A percentile compares a stretch with the other conserved stretches of the same genome.
Conservation (phyloP, 2,888 invertebrate genomes). For the Synergus japonicus region DNA sequence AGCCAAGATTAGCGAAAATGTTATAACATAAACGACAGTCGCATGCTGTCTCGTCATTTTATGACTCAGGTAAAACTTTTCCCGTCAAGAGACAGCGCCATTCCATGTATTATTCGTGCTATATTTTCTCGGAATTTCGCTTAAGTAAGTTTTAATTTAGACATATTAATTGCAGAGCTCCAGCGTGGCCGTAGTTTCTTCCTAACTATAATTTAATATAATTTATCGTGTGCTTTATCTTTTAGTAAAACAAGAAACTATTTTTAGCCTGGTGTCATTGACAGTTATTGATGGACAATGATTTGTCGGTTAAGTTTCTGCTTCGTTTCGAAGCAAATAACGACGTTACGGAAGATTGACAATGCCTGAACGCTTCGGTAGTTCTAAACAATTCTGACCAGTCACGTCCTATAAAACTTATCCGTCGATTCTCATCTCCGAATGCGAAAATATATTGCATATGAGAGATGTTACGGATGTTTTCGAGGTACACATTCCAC, state of each 20-base stretch:
- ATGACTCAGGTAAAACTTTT: constrained; percentile 3
- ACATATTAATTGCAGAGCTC: neutral
- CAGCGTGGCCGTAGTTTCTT: too few species aligned
- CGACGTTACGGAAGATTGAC: constrained; percentile 29
- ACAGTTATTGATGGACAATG: constrained; percentile 16
- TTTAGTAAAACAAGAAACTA: too few species aligned
- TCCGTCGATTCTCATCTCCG: constrained; percentile 30
- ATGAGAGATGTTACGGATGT: constrained; percentile 46
- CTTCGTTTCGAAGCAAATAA: constrained; percentile 2
- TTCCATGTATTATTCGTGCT: neutral
- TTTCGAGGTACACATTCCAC: constrained; percentile 26
- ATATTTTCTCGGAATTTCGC: neutral
- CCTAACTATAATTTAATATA: too few species aligned
- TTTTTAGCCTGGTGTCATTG: neutral
- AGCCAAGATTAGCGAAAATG: constrained; percentile 30
- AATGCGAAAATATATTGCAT: constrained; percentile 58
- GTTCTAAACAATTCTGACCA: constrained; percentile 38
- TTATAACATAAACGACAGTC: neutral
- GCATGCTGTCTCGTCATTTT: constrained; percentile 17
- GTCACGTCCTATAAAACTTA: constrained; percentile 39
- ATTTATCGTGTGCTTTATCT: too few species aligned
- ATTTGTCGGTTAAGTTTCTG: constrained; percentile 31
- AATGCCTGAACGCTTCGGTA: constrained; percentile 24
- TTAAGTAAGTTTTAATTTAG: neutral
- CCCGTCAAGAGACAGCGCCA: neutral